phyloP scores from a whole-genome alignment of 2,797 vertebrate species.

The Labroides dimidiatus region DNA sequence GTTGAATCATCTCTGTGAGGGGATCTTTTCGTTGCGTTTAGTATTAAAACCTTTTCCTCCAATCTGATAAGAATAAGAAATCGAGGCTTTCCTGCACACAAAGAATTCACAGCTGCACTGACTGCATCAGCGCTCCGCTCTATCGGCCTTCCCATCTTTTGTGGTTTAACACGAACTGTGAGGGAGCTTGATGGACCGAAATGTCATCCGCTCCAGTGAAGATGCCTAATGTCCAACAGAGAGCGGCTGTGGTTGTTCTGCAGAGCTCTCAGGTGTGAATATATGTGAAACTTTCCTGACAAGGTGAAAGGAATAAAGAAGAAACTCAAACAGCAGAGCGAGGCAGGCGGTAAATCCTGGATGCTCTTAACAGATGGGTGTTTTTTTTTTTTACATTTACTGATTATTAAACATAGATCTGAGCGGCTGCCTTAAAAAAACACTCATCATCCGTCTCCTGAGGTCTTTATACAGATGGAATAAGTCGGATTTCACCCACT shows the following conservation, averaged over 20 bases:
- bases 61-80: conserved; percentile 13
- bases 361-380: neutral
- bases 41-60: neutral
- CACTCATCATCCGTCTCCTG: too few species aligned
- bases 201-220: conserved; percentile 54
- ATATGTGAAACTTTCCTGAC: conserved; percentile 6
- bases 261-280: conserved; percentile 35
- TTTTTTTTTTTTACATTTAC: neutral
- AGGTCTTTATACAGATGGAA: too few species aligned
- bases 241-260: conserved; percentile 31
- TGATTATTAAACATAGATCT: neutral
- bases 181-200: conserved; percentile 36
- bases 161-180: conserved; percentile 30
- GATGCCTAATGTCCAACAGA: conserved; percentile 51
- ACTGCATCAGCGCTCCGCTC: conserved; percentile 25
- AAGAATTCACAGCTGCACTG: conserved; percentile 27
- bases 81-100: neutral
- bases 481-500: neutral
- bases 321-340: conserved; percentile 1
- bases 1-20: neutral
- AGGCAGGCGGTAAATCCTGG: conserved; percentile 5
- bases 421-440: too few species aligned
- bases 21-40: neutral
- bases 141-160: conserved; percentile 13
- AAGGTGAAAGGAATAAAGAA: conserved; percentile 17